phyloP scores from a whole-genome alignment of 2,888 invertebrate species.

The Dolomedes plantarius region DNA sequence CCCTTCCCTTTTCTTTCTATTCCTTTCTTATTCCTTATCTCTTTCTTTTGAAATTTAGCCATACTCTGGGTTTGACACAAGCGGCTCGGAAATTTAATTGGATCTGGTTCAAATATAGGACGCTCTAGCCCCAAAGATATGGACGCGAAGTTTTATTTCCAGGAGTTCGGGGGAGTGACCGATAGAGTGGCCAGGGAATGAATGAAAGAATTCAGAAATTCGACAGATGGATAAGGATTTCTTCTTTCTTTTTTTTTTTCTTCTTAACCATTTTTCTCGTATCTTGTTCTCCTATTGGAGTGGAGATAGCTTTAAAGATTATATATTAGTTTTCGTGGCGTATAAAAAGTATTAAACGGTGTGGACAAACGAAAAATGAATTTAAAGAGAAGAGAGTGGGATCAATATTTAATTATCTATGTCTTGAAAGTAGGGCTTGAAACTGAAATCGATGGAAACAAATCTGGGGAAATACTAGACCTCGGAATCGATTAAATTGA shows the following conservation, averaged over 20 bases:
- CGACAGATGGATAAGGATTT: slow-evolving; percentile 21
- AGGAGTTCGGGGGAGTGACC: background rate
- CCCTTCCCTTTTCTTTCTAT: background rate
- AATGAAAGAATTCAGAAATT: slow-evolving; percentile 32
- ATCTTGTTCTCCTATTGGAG: background rate
- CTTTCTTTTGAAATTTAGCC: slow-evolving; percentile 23
- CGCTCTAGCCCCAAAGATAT: slow-evolving; percentile 15
- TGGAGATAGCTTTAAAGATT: background rate
- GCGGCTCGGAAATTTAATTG: slow-evolving; percentile 55
- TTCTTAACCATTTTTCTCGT: background rate
- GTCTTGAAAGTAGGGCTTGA: too few species aligned
- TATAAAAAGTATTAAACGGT: background rate
- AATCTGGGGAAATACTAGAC: too few species aligned
- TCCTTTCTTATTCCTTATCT: background rate
- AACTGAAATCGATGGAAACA: too few species aligned
- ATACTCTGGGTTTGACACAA: slow-evolving; percentile 52
- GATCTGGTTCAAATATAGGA: slow-evolving; percentile 50
- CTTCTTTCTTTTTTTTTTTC: too few species aligned
- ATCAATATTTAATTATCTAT: too few species aligned
- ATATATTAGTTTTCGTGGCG: background rate
- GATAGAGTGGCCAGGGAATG: slow-evolving; percentile 7
- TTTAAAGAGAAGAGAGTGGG: too few species aligned
- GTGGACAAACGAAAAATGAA: background rate
- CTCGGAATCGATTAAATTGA: too few species aligned
- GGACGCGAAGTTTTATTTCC: slow-evolving; percentile 1